Base-by-base conservation (phyloP, 2,888 invertebrate genomes). In the Lysandra bellargus region DNA sequence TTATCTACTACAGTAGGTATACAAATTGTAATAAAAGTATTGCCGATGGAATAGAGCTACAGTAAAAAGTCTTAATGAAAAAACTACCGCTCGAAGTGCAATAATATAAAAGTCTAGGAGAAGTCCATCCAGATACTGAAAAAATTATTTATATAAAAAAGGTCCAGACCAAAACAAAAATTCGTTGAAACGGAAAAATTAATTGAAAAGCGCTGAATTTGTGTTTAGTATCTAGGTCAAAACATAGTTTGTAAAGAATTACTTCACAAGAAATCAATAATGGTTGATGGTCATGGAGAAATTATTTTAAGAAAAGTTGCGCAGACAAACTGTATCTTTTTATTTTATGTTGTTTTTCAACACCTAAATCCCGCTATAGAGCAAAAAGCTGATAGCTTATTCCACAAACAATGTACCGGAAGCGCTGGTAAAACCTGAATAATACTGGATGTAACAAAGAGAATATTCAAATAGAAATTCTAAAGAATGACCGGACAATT, bases 401-500 rank as follows among this genome's bases (percentile, higher is more conserved):
- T 57, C 57, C 57, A 57, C 57, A 57, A 57, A 57, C 57, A 57
- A 57, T 61, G 23, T 61, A n/a, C 61, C 61, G 61, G 61, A 23
- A 23, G 23, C n/a, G n/a, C 61, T 23, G 61, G 53, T 57, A 61
- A 61, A 23, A n/a, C 61, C 7, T n/a, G 61, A n/a, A 23, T 61
- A 49, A 49, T 49, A 49, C 49, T 49, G 12, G 9, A 69, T 7
- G 30, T 9, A 33, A 30, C 30, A 30, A 69, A 37, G 69, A 17
- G 33, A 37, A 33, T 33, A 69, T 69, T 69, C 33, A 69, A 69
- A 69, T 37, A 37, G 33, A 69, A 69, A 14, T 3, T 9, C 33
- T 14, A 69, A 69, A 37, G 12, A 69, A 69, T 69, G 33, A 14
- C 69, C 69, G 9, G 4, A 14, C 33, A 37, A 69, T 69, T 69